A percentile compares a stretch with the other conserved stretches of the same genome.
Evolutionary conservation across 2,113 vertebrate genomes (phyloP).

Genomic region (Takifugu bimaculatus): DNA sequence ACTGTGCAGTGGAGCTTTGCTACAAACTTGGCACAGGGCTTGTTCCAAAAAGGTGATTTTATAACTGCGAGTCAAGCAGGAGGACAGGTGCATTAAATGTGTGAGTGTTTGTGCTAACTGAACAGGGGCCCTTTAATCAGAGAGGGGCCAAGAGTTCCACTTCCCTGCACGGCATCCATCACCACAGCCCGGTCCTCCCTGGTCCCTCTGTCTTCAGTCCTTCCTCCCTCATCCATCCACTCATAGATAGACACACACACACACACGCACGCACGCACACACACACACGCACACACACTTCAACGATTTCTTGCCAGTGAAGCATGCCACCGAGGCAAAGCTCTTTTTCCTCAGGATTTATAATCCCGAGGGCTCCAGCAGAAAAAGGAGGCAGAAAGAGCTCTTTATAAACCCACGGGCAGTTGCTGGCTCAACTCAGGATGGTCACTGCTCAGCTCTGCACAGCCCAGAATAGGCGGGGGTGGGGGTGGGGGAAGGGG

Average conservation of each 20-base stretch:
- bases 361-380: slow-evolving; percentile 53
- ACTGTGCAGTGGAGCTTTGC: neutral
- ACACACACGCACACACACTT: slow-evolving; percentile 10
- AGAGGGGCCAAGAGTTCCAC: slow-evolving; percentile 55
- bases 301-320: slow-evolving; percentile 58
- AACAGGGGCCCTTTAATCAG: slow-evolving; percentile 58
- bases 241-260: too few species aligned
- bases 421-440: slow-evolving; percentile 46
- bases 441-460: slow-evolving; percentile 29
- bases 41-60: neutral
- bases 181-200: slow-evolving; percentile 28
- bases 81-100: slow-evolving; percentile 14
- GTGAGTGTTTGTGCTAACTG: slow-evolving; percentile 14
- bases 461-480: neutral
- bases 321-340: slow-evolving; percentile 64
- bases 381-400: slow-evolving; percentile 59
- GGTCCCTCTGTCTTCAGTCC: slow-evolving; percentile 39
- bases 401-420: slow-evolving; percentile 63
- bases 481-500: neutral
- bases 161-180: slow-evolving; percentile 51
- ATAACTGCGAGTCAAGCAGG: neutral
- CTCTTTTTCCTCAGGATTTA: slow-evolving; percentile 67
- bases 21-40: neutral
- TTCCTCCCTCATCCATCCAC: slow-evolving; percentile 22
- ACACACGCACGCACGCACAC: slow-evolving; percentile 11